These are phyloP conservation scores for Athripsodes cinereus DNA, from an alignment of 2,888 invertebrate genomes.

Conservation along the genomic window DNA sequence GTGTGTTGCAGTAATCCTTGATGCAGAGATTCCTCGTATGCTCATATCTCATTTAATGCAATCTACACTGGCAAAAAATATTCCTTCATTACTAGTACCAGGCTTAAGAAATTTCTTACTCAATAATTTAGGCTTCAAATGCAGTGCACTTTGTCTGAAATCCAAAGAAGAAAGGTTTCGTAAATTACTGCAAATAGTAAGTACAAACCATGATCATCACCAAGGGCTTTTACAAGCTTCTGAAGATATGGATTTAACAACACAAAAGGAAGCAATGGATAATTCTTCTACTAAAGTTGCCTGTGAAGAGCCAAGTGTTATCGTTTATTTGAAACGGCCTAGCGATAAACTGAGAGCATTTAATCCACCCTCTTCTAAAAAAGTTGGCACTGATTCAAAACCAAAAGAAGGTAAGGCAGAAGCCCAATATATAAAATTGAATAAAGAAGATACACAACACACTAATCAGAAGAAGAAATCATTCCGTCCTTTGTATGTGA, in stretches of 20 bases:
- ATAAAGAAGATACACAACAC: not conserved
- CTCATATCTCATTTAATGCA: conserved; percentile 43
- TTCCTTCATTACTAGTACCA: conserved; percentile 41
- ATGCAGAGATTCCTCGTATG: conserved; percentile 38
- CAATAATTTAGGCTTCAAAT: conserved; percentile 40
- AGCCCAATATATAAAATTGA: not conserved
- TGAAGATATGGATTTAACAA: not conserved
- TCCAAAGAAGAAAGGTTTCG: conserved; percentile 7
- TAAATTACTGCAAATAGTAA: conserved; percentile 7
- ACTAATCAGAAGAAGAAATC: not conserved
- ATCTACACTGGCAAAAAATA: conserved; percentile 33
- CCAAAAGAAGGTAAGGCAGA: not conserved
- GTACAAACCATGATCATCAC: not conserved
- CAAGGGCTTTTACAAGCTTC: not conserved
- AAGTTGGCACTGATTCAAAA: not conserved
- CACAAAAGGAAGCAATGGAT: too few relatives aligned
- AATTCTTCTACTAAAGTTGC: too few relatives aligned
- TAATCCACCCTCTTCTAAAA: not conserved
- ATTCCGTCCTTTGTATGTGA: conserved; percentile 42
- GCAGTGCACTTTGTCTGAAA: conserved; percentile 42
- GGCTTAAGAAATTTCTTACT: conserved; percentile 35
- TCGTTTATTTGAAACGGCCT: not conserved
- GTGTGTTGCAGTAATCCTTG: conserved; percentile 41
- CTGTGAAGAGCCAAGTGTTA: conserved; percentile 17
- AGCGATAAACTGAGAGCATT: not conserved